phyloP scores from a whole-genome alignment of 2,797 vertebrate species.

The Cirrhinus molitorella region DNA sequence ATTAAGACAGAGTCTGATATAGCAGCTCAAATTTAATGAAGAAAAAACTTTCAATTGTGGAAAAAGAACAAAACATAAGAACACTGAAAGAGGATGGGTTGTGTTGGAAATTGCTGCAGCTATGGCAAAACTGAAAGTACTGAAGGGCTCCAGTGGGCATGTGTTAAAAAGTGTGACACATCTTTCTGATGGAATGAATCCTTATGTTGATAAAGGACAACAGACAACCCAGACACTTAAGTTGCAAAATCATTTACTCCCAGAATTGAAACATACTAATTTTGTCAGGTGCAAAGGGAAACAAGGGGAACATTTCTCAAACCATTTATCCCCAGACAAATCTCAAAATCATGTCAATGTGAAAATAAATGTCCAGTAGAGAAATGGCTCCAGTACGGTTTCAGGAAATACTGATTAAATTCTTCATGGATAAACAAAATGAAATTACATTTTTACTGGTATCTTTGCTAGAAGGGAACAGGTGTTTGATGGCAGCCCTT shows the following conservation, averaged over 20 bases:
- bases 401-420: neutral
- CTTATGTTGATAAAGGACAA: neutral
- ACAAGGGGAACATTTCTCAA: neutral
- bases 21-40: neutral
- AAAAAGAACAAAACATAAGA: neutral
- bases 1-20: neutral
- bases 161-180: neutral
- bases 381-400: neutral
- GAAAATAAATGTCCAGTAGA: neutral
- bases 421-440: conserved; percentile 5
- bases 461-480: conserved; percentile 14
- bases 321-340: neutral
- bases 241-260: neutral
- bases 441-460: neutral
- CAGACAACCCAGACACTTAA: neutral
- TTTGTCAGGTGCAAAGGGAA: neutral
- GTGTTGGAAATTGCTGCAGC: neutral
- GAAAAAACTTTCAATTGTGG: neutral
- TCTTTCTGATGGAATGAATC: neutral
- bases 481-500: neutral
- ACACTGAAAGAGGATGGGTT: neutral
- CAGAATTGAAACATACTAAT: neutral
- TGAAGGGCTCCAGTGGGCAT: neutral
- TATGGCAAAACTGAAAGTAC: neutral
- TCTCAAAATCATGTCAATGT: neutral